Base-by-base conservation (phyloP, 2,113 vertebrate species). In the Cheilinus undulatus region DNA sequence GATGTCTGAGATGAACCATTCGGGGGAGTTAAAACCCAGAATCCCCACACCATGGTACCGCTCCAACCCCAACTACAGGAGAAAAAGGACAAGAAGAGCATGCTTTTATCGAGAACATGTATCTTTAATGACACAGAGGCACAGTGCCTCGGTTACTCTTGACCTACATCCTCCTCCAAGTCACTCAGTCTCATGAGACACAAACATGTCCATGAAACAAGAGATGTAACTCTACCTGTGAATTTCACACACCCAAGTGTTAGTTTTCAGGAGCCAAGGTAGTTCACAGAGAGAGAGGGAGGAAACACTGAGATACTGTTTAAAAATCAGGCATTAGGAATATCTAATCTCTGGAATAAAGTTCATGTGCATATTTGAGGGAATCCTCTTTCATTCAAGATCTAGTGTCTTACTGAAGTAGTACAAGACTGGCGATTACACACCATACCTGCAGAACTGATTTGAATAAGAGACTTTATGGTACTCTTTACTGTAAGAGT, bases 1-100 rank as follows among this genome's bases (percentile, higher is more conserved):
- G 0, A 96, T 57, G 63, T 92, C 78, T 27, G 95, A 73, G 45
- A 96, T 94, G 78, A 93, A 94, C 95, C 95, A 96, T 76, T 96
- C 93, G 0, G 90, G 82, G 1, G 93, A 90, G 65, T 95, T 96
- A 48, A 92, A 91, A 19, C 95, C 95, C 65, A 95, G 85, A 54
- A 95, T 94, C 2, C 94, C 93, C 23, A 95, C 93, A 0, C 93
- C 90, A 52, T 92, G 93, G 79, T 89, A 95, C 42, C 91, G 93
- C 66, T 94, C 61, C 78, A 96, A 89, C 5, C 95, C 95, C 67
- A 96, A 45, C 94, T 96, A 38, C 23, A 73, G n/a, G n/a, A n/a
- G n/a, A 56, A 5, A 43, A 27, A 7, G 11, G 32, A 77, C 10
- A 56, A 52, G 22, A 10, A 24, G 22, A 9, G 7, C 8, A 15